Evolutionary conservation across 2,113 vertebrate genomes (phyloP).

Genomic region (Colaptes auratus): DNA sequence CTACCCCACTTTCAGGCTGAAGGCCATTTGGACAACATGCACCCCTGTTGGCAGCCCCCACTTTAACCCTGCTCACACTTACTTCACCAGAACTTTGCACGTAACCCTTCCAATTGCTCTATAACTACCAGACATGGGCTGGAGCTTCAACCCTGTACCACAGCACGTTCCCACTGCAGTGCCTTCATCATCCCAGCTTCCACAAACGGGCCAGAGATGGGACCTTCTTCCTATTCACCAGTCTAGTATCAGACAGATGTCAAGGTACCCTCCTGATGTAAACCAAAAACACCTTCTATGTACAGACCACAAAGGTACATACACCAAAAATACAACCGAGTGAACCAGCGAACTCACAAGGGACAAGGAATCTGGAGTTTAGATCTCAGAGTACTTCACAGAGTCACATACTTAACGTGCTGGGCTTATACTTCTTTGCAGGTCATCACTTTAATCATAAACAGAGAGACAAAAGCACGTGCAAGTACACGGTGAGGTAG

Average conservation of each 20-base stretch:
- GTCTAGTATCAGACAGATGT: constrained; percentile 68
- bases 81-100: constrained; percentile 70
- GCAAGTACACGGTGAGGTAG: background rate
- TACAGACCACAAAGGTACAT: constrained; percentile 54
- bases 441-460: constrained; percentile 23
- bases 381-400: background rate
- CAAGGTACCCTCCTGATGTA: constrained; percentile 66
- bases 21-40: constrained; percentile 40
- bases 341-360: constrained; percentile 25
- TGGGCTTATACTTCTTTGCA: constrained; percentile 16
- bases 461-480: constrained; percentile 17
- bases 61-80: constrained; percentile 42
- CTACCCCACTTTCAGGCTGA: background rate
- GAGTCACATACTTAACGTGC: background rate
- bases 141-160: constrained; percentile 70
- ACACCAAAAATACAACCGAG: constrained; percentile 46
- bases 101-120: constrained; percentile 72
- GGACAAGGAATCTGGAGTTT: constrained; percentile 30
- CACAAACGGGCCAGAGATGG: constrained; percentile 66
- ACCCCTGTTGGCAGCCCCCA: constrained; percentile 27
- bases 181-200: constrained; percentile 73
- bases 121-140: constrained; percentile 69
- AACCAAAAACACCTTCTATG: constrained; percentile 71
- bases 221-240: constrained; percentile 71
- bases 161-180: constrained; percentile 63